These are phyloP conservation scores for Isotomurus palustris DNA, from an alignment of 2,888 invertebrate genomes.

Conservation along the genomic window DNA sequence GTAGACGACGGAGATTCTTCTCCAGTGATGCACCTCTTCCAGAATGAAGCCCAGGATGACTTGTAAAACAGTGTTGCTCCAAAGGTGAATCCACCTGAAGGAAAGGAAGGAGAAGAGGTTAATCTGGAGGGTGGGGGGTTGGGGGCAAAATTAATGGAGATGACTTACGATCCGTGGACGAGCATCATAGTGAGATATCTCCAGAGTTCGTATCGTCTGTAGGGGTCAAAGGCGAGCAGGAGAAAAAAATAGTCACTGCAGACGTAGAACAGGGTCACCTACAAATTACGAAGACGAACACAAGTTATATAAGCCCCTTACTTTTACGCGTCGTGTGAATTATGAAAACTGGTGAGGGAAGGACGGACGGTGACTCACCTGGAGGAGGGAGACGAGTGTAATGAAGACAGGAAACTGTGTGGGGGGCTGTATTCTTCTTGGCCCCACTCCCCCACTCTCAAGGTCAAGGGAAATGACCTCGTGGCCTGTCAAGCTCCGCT, in stretches of 20 bases:
- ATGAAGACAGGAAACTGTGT: constrained; percentile 8
- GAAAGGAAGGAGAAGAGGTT: too few relatives aligned
- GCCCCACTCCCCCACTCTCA: too few relatives aligned
- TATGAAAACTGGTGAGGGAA: too few relatives aligned
- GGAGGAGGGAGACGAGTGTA: neutral
- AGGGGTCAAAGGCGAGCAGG: constrained; percentile 5
- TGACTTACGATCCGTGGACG: constrained; percentile 15
- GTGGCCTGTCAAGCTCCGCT: too few relatives aligned
- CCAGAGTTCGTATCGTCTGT: constrained; percentile 20
- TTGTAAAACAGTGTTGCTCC: constrained; percentile 14
- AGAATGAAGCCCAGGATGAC: constrained; percentile 16
- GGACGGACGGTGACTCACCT: too few relatives aligned
- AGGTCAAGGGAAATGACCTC: too few relatives aligned
- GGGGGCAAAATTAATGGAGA: constrained; percentile 7
- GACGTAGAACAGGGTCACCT: constrained; percentile 1
- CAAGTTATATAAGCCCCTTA: too few relatives aligned
- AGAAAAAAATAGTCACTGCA: neutral
- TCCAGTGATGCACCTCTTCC: constrained; percentile 19
- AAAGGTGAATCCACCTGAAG: constrained; percentile 10
- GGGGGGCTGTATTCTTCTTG: too few relatives aligned
- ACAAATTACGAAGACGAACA: too few relatives aligned
- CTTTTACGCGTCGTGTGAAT: too few relatives aligned
- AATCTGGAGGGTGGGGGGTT: too few relatives aligned
- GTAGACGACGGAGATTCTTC: constrained; percentile 13
- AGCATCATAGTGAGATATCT: constrained; percentile 14